Base-by-base conservation (phyloP, 1,140 invertebrate genomes). In the Heliothis subflexa region DNA sequence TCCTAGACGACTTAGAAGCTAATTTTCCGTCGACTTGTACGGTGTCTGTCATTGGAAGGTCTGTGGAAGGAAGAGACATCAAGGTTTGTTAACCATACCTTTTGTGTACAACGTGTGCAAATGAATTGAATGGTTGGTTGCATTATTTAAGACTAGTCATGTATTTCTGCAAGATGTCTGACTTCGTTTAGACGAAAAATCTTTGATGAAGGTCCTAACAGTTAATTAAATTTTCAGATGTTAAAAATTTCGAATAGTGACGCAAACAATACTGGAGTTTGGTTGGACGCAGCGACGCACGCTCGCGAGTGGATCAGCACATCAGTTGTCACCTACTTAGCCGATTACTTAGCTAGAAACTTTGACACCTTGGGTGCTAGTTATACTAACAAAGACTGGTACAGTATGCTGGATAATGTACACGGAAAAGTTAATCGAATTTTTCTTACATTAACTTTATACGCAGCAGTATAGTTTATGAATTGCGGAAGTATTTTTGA, bases 281-380 rank as follows among this genome's bases (percentile, higher is more conserved):
- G 96, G 85, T 85, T 96, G 45, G 96, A 96, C 74, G 95, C 93
- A 47, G 95, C 95, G n/a, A 96, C 96, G 68, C 96, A 96, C 83
- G 95, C 96, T 11, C 88, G 96, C 16, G 96, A 97, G 87, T 97
- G 97, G 97, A 96, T 97, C 52, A 94, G 96, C 9, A 95, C 96
- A 1, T 95, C 96, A 0, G 95, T 96, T 0, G 96, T 96, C 3
- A 93, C 96, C 1, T 97, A 96, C 83, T 89, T 93, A 21, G 92
- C 90, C 49, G 86, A 94, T 78, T 81, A 93, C 64, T 81, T 93
- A 45, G 89, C 89, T 0, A 89, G 70, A 68, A 88, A 91, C 72
- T 92, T 92, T 59, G 78, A 86, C n/a, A 83, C 71, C 11, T 81
- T 91, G 5, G 85, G 91, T 14, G 73, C 84, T 16, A 81, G 54